phyloP scores from a whole-genome alignment of 92 coral and sea anemone genomes.

The Umimayanthus chanpuru region DNA sequence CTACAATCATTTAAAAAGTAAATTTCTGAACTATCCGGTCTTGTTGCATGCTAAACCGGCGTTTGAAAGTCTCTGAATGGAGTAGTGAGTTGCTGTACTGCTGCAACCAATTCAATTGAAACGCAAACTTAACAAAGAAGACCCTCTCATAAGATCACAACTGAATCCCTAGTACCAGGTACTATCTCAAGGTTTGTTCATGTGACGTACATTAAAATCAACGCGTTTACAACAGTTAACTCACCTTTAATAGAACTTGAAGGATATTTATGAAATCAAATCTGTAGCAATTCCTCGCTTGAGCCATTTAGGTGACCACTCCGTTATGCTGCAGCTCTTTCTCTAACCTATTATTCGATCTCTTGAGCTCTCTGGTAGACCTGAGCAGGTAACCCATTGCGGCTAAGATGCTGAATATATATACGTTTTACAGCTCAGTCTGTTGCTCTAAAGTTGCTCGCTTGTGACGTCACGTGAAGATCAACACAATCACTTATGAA shows the following conservation, averaged over 20 bases:
- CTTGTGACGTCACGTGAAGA: neutral
- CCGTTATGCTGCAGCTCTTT: neutral
- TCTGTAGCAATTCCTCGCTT: neutral
- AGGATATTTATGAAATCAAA: neutral
- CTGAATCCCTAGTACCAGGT: neutral
- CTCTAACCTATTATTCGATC: neutral
- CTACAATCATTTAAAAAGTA: neutral
- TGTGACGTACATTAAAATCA: neutral
- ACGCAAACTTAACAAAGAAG: neutral
- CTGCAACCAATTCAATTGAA: neutral
- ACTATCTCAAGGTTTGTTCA: neutral
- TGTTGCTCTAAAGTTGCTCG: too few relatives aligned
- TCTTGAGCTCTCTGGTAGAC: neutral
- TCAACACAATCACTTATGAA: neutral
- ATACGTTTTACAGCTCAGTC: neutral
- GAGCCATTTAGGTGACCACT: neutral
- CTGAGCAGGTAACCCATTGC: neutral
- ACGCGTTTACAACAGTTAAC: neutral
- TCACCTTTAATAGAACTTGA: neutral
- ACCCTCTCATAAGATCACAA: neutral
- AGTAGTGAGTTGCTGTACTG: neutral
- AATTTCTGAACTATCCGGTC: neutral
- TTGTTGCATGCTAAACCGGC: neutral
- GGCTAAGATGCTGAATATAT: too few relatives aligned
- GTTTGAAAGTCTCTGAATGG: neutral